Evolutionary conservation across 1,140 invertebrate species (phyloP).

Genomic region (Diuraphis noxia): DNA sequence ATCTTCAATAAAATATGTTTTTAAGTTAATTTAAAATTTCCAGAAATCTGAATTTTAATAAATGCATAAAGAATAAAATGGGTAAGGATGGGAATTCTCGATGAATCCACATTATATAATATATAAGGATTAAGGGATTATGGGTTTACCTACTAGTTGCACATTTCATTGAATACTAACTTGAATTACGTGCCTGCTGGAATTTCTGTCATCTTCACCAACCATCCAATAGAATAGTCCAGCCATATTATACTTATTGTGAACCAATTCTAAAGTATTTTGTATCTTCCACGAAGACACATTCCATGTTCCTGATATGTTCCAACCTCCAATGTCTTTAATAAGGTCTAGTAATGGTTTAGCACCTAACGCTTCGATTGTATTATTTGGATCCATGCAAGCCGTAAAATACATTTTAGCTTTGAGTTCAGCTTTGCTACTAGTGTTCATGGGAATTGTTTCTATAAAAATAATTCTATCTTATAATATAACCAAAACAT

Average conservation of each 20-base stretch:
- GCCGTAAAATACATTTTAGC: constrained; percentile 89
- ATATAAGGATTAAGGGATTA: background rate
- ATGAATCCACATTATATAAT: background rate
- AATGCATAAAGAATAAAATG: background rate
- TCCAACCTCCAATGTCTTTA: constrained; percentile 76
- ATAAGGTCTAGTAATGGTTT: constrained; percentile 80
- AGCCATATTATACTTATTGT: constrained; percentile 85
- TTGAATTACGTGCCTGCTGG: constrained; percentile 82
- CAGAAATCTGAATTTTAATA: background rate
- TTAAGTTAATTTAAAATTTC: background rate
- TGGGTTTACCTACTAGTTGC: background rate
- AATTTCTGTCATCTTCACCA: constrained; percentile 91
- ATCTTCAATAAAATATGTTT: too few relatives aligned
- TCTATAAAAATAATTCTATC: constrained; percentile 52
- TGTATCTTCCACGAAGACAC: constrained; percentile 76
- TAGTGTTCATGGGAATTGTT: constrained; percentile 68
- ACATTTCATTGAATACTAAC: constrained; percentile 61
- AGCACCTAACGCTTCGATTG: constrained; percentile 79
- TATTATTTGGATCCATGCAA: constrained; percentile 91
- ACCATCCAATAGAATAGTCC: constrained; percentile 90
- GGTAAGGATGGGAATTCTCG: background rate
- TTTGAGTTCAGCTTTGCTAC: constrained; percentile 82
- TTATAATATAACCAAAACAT: background rate
- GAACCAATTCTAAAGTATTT: constrained; percentile 74
- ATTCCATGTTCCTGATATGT: constrained; percentile 65